Conservation (phyloP, 1,140 invertebrate genomes). For the Solen grandis region DNA sequence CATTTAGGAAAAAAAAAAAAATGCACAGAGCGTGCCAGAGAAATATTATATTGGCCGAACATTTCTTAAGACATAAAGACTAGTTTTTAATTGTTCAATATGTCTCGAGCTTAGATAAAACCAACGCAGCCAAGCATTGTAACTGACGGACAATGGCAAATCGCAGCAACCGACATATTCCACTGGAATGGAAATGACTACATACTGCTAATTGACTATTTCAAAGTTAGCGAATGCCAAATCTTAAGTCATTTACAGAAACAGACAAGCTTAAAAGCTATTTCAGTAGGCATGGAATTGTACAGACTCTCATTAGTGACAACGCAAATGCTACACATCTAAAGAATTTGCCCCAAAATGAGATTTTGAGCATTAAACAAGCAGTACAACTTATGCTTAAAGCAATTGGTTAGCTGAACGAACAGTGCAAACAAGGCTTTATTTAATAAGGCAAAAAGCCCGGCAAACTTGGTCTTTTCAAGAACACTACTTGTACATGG, state of each 20-base stretch:
- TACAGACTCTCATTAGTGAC: too few relatives aligned
- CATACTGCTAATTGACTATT: background rate
- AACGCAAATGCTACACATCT: too few relatives aligned
- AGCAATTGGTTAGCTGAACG: too few relatives aligned
- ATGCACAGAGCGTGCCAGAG: background rate
- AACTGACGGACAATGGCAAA: constrained; percentile 1
- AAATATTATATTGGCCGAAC: background rate
- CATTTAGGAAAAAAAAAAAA: constrained; percentile 14
- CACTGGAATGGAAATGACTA: constrained; percentile 17
- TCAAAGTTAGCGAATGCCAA: background rate
- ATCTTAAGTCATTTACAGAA: constrained; percentile 1
- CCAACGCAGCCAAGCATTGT: background rate
- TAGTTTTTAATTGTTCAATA: background rate
- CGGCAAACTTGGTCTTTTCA: too few relatives aligned
- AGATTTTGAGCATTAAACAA: too few relatives aligned
- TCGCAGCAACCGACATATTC: background rate
- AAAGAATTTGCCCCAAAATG: too few relatives aligned
- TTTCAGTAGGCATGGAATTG: background rate
- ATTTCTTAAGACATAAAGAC: background rate
- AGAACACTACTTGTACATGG: too few relatives aligned
- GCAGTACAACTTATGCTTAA: too few relatives aligned
- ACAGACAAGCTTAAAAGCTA: constrained; percentile 5
- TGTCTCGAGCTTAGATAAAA: background rate
- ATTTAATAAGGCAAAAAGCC: too few relatives aligned
- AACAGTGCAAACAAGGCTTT: too few relatives aligned